These are phyloP conservation scores for Microcebus ravelobensis DNA, from an alignment of 2,113 vertebrate species.

Conservation along the genomic window DNA sequence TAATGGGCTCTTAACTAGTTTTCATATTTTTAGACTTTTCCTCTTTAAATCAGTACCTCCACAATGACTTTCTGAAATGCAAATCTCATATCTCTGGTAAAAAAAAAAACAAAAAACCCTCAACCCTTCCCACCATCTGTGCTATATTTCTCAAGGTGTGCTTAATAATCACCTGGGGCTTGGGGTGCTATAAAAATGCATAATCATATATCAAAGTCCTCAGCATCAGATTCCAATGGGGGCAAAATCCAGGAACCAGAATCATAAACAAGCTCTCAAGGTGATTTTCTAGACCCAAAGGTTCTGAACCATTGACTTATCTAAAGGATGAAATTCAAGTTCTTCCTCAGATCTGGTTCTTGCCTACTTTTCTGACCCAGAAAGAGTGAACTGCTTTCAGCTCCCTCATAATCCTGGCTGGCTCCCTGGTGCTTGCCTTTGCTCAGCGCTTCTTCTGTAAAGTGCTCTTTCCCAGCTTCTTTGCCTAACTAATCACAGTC, in stretches of 20 bases:
- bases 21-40: neutral
- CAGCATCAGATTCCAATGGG: neutral
- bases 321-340: neutral
- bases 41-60: neutral
- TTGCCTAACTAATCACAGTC: neutral
- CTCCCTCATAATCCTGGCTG: neutral
- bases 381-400: neutral
- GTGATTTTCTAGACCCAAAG: neutral
- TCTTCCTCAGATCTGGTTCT: neutral
- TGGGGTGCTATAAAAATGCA: neutral
- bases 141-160: neutral
- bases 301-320: neutral
- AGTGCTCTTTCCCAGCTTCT: neutral
- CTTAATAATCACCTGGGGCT: neutral
- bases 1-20: neutral
- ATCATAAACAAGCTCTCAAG: neutral
- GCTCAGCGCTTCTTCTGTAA: neutral
- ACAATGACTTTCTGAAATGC: constrained; percentile 3
- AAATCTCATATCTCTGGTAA: neutral
- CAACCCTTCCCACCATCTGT: neutral
- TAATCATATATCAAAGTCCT: neutral
- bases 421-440: neutral
- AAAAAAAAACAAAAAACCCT: neutral
- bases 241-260: neutral
- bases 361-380: neutral